Evolutionary conservation across 92 coral and sea anemone genomes (phyloP).

Genomic region (Desmophyllum pertusum): DNA sequence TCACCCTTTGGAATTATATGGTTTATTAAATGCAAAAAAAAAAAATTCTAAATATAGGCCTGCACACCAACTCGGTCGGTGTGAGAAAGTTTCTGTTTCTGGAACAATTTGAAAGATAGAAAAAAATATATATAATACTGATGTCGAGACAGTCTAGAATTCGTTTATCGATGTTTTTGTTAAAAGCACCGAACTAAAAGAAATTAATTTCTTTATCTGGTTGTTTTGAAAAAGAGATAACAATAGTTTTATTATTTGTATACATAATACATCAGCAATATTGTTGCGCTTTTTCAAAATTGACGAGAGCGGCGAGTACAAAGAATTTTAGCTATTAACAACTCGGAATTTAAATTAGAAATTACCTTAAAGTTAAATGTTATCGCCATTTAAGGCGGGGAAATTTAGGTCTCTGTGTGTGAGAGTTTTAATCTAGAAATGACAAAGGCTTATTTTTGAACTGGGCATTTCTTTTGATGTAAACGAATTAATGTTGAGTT

Average conservation of each 20-base stretch:
- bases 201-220: background rate
- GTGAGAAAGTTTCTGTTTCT: background rate
- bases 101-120: background rate
- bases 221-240: slow-evolving; percentile 1
- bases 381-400: background rate
- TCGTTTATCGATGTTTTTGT: background rate
- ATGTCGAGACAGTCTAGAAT: background rate
- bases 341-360: background rate
- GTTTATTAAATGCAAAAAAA: background rate
- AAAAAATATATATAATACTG: background rate
- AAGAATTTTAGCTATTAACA: slow-evolving; percentile 1
- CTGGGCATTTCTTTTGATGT: background rate
- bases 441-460: background rate
- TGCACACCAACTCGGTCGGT: background rate
- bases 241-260: background rate
- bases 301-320: slow-evolving; percentile 17
- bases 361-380: background rate
- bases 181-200: background rate
- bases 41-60: background rate
- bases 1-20: background rate
- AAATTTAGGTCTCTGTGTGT: background rate
- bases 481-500: too few species aligned
- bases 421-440: background rate
- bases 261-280: slow-evolving; percentile 20
- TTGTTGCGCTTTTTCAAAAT: slow-evolving; percentile 7